These are phyloP conservation scores for Bergia puertoricense DNA, from an alignment of 92 coral and sea anemone genomes.

Conservation along the genomic window DNA sequence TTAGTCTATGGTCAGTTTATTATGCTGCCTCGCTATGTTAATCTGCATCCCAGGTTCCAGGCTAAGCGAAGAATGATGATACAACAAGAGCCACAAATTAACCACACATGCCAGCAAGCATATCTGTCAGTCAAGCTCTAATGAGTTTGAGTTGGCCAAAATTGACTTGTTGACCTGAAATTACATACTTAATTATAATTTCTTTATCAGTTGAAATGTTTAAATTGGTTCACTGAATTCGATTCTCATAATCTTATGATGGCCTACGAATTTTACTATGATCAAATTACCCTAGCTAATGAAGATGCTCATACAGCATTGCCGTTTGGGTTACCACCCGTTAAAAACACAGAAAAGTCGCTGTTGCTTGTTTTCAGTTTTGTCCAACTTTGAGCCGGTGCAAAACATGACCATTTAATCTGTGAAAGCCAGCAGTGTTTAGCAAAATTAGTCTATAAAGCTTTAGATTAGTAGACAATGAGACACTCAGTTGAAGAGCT, in stretches of 20 bases:
- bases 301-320: background rate
- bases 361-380: background rate
- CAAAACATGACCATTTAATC: background rate
- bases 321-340: no score
- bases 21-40: no score
- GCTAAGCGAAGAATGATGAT: background rate
- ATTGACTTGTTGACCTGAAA: background rate
- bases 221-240: background rate
- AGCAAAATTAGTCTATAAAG: background rate
- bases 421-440: background rate
- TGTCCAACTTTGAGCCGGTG: background rate
- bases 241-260: no score
- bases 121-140: background rate
- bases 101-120: background rate
- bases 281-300: background rate
- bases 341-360: background rate
- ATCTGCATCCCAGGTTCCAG: background rate
- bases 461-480: no score
- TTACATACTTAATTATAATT: no score
- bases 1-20: no score
- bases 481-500: no score
- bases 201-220: no score
- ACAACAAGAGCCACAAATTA: no score
- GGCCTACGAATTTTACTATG: no score
- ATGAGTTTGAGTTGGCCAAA: background rate